Conservation (phyloP, 2,888 invertebrate genomes). For the Nysson spinosus region DNA sequence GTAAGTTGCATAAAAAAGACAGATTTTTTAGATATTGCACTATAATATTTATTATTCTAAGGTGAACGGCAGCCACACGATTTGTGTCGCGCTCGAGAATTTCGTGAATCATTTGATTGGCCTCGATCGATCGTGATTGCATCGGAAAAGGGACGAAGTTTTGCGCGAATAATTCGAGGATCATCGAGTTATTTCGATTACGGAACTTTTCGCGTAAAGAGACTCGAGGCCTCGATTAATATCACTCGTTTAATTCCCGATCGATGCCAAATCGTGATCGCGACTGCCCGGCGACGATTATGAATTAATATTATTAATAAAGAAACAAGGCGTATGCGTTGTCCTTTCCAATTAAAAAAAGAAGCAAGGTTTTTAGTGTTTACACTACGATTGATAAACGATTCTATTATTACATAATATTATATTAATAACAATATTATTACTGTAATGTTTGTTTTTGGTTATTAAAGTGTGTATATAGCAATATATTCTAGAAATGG, state of each 20-base stretch:
- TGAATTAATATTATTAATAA: slow-evolving; percentile 69
- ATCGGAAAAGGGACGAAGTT: too few relatives aligned
- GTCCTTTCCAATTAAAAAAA: slow-evolving; percentile 67
- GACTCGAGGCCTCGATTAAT: too few relatives aligned
- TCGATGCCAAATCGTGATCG: slow-evolving; percentile 43
- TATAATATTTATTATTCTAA: slow-evolving; percentile 72
- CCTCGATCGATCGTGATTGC: slow-evolving; percentile 24
- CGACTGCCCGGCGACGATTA: slow-evolving; percentile 60
- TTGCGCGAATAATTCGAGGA: too few relatives aligned
- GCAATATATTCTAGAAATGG: slow-evolving; percentile 70
- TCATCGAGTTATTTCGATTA: too few relatives aligned
- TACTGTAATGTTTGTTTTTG: slow-evolving; percentile 77
- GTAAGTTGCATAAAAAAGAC: slow-evolving; percentile 73
- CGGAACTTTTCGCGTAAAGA: too few relatives aligned
- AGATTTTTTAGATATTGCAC: slow-evolving; percentile 76
- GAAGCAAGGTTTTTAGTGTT: slow-evolving; percentile 75
- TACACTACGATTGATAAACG: slow-evolving; percentile 75
- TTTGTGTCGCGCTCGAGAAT: slow-evolving; percentile 47
- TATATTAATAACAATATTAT: slow-evolving; percentile 74
- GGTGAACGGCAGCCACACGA: slow-evolving; percentile 46
- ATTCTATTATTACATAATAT: slow-evolving; percentile 75
- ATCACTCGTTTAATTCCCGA: slow-evolving; percentile 28
- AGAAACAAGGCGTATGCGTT: slow-evolving; percentile 63
- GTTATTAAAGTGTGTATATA: slow-evolving; percentile 78
- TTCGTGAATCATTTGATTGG: slow-evolving; percentile 13